phyloP scores from a whole-genome alignment of 2,797 vertebrate species.

The Emys orbicularis region DNA sequence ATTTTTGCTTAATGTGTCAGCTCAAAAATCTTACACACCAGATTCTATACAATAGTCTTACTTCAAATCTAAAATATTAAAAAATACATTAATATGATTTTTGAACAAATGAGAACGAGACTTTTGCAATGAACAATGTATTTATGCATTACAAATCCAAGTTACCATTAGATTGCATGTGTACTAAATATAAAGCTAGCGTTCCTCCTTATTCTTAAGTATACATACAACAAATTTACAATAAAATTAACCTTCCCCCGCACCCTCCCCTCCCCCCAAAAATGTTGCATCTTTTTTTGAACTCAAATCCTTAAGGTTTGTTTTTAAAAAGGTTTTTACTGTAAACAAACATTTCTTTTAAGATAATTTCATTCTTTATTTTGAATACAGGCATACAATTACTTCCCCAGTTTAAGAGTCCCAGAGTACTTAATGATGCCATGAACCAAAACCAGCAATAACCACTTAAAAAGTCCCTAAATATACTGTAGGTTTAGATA shows the following conservation, averaged over 20 bases:
- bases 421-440: not conserved
- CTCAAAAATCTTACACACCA: slow-evolving; percentile 67
- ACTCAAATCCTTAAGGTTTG: not conserved
- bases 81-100: slow-evolving; percentile 20
- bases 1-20: slow-evolving; percentile 45
- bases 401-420: not conserved
- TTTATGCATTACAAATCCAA: not conserved
- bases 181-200: not conserved
- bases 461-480: not conserved
- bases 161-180: not conserved
- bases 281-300: not conserved
- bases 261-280: not conserved
- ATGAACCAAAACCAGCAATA: not conserved
- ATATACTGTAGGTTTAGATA: not conserved
- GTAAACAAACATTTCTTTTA: not conserved
- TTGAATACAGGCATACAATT: fast-evolving
- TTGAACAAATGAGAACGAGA: slow-evolving; percentile 22
- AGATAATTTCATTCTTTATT: not conserved
- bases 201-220: not conserved
- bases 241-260: not conserved
- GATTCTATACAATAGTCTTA: slow-evolving; percentile 63
- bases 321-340: not conserved
- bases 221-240: not conserved
- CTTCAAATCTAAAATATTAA: slow-evolving; percentile 54
- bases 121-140: not conserved